Conservation (phyloP, 2,797 vertebrate species). For the Rhabdomys pumilio region DNA sequence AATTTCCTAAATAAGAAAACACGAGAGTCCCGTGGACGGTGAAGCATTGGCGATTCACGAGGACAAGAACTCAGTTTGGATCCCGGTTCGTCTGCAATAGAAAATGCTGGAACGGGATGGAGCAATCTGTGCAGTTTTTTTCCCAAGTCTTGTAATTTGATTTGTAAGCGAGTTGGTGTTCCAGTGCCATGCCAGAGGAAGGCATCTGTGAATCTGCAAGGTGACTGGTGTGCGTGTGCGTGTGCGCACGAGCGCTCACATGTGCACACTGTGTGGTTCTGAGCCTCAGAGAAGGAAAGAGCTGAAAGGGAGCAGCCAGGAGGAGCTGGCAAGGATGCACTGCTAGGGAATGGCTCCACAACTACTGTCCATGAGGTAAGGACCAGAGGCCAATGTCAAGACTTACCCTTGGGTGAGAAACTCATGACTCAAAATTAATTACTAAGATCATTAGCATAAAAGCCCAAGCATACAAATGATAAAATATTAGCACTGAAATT, state of each 20-base stretch:
- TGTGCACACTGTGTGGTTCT: background rate
- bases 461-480: background rate
- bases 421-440: constrained; percentile 14
- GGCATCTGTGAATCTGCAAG: background rate
- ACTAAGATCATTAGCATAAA: background rate
- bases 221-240: background rate
- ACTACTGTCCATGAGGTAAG: background rate
- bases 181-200: constrained; percentile 22
- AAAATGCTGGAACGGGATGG: background rate
- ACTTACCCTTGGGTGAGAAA: background rate
- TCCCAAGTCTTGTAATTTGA: constrained; percentile 22
- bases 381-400: background rate
- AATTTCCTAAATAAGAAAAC: constrained; percentile 55
- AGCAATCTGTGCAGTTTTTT: background rate
- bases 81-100: background rate
- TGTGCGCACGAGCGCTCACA: fast-evolving
- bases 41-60: constrained; percentile 10
- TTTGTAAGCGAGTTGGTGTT: constrained; percentile 59
- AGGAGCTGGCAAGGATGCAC: background rate
- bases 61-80: constrained; percentile 19
- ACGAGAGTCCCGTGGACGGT: background rate
- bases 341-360: background rate
- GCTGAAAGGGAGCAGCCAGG: constrained; percentile 3
- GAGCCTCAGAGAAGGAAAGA: constrained; percentile 13
- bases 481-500: background rate